phyloP scores from a whole-genome alignment of 2,888 invertebrate species.

The Diplolepis rosae region DNA sequence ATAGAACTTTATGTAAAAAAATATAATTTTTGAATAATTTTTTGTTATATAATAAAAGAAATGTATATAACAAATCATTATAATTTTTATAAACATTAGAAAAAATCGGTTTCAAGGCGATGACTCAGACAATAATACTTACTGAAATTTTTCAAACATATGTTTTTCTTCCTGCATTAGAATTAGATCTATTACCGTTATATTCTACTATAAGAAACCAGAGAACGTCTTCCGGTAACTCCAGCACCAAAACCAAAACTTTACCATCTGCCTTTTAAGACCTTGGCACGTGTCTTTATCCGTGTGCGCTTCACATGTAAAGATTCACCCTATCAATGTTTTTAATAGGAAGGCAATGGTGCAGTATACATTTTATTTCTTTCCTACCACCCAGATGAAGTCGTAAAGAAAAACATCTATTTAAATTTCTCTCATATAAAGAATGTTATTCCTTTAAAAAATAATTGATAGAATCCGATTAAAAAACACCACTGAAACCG shows the following conservation, averaged over 20 bases:
- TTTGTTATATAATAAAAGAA: no score
- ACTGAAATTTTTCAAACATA: no score
- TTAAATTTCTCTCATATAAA: no score
- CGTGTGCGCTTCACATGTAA: constrained; percentile 14
- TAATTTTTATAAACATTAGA: no score
- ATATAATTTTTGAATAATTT: no score
- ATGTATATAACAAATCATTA: no score
- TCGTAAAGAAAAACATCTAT: not conserved
- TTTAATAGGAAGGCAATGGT: constrained; percentile 20
- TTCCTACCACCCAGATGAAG: not conserved
- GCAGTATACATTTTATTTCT: constrained; percentile 4
- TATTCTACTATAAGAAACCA: not conserved
- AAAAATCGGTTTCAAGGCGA: no score
- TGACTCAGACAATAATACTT: no score
- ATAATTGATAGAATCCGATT: no score
- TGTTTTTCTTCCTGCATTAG: constrained; percentile 35
- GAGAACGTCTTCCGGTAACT: constrained; percentile 17
- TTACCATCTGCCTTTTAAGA: constrained; percentile 48
- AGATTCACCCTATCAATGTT: constrained; percentile 2
- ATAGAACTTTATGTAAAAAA: no score
- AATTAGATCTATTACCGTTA: constrained; percentile 15
- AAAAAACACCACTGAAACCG: no score
- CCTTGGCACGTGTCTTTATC: constrained; percentile 52
- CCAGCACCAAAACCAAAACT: constrained; percentile 14
- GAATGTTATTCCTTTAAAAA: no score